Evolutionary conservation across 1,140 invertebrate genomes (phyloP).

Genomic region (Dinothrombium tinctorium): DNA sequence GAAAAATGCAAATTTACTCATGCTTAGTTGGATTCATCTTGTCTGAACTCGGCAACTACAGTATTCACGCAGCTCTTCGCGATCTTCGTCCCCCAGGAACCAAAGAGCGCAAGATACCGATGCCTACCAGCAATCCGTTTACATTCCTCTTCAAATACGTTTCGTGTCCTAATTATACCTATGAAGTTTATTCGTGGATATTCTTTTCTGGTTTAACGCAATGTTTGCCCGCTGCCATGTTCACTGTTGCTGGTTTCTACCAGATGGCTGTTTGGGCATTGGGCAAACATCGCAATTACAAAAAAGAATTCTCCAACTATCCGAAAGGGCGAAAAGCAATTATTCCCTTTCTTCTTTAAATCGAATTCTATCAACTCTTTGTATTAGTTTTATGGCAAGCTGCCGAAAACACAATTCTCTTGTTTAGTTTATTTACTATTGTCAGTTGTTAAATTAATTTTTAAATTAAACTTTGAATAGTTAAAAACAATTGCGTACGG

Average conservation of each 20-base stretch:
- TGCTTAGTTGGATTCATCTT: constrained; percentile 50
- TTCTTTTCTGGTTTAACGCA: constrained; percentile 83
- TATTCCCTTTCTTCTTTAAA: constrained; percentile 70
- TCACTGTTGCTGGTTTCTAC: constrained; percentile 70
- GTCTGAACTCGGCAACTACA: constrained; percentile 80
- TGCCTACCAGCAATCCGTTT: constrained; percentile 65
- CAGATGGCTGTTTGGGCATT: constrained; percentile 96
- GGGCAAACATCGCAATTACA: constrained; percentile 82
- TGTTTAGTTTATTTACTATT: too few species aligned
- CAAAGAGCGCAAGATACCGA: constrained; percentile 66
- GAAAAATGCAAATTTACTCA: constrained; percentile 36
- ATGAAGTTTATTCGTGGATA: constrained; percentile 84
- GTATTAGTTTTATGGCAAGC: too few species aligned
- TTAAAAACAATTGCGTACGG: too few species aligned
- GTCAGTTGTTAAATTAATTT: too few species aligned
- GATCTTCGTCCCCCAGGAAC: constrained; percentile 71
- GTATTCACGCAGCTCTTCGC: constrained; percentile 69
- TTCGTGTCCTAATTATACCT: constrained; percentile 96
- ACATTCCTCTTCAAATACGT: constrained; percentile 70
- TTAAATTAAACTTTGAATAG: too few species aligned
- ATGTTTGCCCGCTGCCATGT: constrained; percentile 71
- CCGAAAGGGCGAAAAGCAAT: constrained; percentile 74
- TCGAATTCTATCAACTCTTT: too few species aligned
- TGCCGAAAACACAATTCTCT: too few species aligned
- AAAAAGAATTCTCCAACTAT: constrained; percentile 89